Percentiles rank a stretch among this genome's conserved stretches.
phyloP scores from a whole-genome alignment of 2,113 vertebrate species.

The Ochotona curzoniae region DNA sequence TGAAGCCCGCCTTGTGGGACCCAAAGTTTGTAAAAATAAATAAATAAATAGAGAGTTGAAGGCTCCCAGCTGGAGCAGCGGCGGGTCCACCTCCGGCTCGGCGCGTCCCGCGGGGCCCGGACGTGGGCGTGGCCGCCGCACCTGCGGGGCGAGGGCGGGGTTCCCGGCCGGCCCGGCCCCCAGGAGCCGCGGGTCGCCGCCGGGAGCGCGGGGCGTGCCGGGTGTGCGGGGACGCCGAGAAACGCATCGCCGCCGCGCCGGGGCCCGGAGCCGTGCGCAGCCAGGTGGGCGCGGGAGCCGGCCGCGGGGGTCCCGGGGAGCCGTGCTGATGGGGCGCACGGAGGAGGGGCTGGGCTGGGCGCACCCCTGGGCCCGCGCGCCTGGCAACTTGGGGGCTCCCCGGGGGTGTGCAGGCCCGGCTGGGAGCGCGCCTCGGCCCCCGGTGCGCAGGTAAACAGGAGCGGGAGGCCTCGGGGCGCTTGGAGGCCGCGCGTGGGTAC shows the following conservation, averaged over 20 bases:
- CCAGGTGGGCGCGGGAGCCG: slow-evolving; percentile 44
- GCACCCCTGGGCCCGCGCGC: not conserved
- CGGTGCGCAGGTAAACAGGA: slow-evolving; percentile 66
- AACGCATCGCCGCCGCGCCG: not conserved
- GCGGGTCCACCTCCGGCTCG: too few species aligned
- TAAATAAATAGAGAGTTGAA: too few species aligned
- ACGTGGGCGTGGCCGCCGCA: slow-evolving; percentile 40
- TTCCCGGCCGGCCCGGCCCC: not conserved
- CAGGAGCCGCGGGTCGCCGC: not conserved
- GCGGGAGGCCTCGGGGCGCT: slow-evolving; percentile 36
- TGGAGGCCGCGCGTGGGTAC: not conserved
- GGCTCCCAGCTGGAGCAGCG: too few species aligned
- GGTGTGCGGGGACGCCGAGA: not conserved
- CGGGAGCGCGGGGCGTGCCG: not conserved
- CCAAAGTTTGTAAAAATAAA: not conserved
- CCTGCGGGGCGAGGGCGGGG: slow-evolving; percentile 39
- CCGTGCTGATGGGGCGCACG: not conserved
- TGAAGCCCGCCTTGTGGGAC: not conserved
- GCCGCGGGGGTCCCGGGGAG: not conserved
- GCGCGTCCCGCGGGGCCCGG: accelerated
- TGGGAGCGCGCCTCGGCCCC: not conserved
- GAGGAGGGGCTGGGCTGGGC: not conserved
- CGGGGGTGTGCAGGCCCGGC: not conserved
- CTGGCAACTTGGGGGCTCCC: not conserved
- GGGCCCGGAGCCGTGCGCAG: not conserved